Base-by-base conservation (phyloP, 1,140 invertebrate species). In the Idris sp. region DNA sequence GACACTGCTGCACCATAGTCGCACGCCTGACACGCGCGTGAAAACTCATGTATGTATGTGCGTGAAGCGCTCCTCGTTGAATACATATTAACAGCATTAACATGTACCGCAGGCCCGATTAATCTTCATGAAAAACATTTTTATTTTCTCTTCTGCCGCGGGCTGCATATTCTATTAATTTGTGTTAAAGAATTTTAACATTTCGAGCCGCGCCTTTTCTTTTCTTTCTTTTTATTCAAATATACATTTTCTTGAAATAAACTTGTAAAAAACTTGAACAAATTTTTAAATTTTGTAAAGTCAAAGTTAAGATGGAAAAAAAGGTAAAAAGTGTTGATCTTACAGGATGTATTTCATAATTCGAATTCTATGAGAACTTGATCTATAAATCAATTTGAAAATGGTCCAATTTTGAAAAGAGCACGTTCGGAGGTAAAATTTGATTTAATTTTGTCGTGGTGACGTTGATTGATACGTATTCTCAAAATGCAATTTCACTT, bases 1-100 rank as follows among this genome's bases (percentile, higher is more conserved):
- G 46, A 49, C 26, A 73, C 44, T 33, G n/a, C n/a, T n/a, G n/a
- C n/a, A n/a, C n/a, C 31, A 75, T 65, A 73, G 74, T 74, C 74
- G 65, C 74, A 74, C 67, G 64, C 41, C 61, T 54, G 76, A 73
- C 72, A 80, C 76, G 73, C 69, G 79, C 78, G 64, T 74, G 72
- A 67, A 71, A 76, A 71, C 67, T 69, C 74, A 59, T 71, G 74
- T 76, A 67, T 62, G 74, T 76, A 67, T 62, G 74, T 64, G 67
- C 67, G 65, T 67, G 14, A 54, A 4, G 35, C 67, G 56, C 38
- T 28, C 40, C 38, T 28, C 40, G 28, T n/a, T 5, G 65, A 67
- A 69, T 76, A 76, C 54, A 40, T 71, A 71, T n/a, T 71, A 36
- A 40, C 35, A 13, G 7, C 9, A 67, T 74, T 68, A 48, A 56